Conservation (phyloP, 1,140 invertebrate species). For the Temnothorax longispinosus region DNA sequence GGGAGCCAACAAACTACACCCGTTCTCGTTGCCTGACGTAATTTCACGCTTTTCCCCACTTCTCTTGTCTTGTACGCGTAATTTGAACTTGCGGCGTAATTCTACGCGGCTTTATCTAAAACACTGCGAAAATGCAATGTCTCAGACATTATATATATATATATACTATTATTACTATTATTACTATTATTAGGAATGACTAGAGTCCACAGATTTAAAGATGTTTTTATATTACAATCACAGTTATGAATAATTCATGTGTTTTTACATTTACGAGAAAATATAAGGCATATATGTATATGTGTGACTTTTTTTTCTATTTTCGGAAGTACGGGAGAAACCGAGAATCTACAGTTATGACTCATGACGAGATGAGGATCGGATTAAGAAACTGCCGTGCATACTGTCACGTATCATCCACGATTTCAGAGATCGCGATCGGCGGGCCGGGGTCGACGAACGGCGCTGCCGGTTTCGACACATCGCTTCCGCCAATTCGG, state of each 20-base stretch:
- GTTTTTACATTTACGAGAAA: neutral
- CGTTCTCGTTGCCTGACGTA: slow-evolving; percentile 31
- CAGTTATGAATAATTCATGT: neutral
- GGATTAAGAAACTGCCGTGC: slow-evolving; percentile 4
- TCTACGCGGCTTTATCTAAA: neutral
- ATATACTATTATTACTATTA: no score
- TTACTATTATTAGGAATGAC: neutral
- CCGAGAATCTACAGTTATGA: neutral
- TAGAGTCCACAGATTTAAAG: no score
- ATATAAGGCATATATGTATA: no score
- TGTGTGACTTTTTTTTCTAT: neutral
- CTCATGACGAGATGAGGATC: neutral
- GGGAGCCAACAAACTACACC: neutral
- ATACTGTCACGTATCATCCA: neutral
- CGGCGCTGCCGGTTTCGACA: slow-evolving; percentile 36
- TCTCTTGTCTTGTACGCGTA: neutral
- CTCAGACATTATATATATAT: neutral
- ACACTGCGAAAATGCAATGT: neutral
- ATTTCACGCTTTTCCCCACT: slow-evolving; percentile 1
- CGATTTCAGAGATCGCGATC: neutral
- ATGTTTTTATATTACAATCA: neutral
- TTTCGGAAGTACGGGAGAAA: no score
- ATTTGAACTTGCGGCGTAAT: slow-evolving; percentile 16
- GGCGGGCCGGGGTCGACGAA: slow-evolving; percentile 62
- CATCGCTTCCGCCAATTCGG: slow-evolving; percentile 60